phyloP scores from a whole-genome alignment of 2,113 vertebrate genomes.

The Ochotona curzoniae region DNA sequence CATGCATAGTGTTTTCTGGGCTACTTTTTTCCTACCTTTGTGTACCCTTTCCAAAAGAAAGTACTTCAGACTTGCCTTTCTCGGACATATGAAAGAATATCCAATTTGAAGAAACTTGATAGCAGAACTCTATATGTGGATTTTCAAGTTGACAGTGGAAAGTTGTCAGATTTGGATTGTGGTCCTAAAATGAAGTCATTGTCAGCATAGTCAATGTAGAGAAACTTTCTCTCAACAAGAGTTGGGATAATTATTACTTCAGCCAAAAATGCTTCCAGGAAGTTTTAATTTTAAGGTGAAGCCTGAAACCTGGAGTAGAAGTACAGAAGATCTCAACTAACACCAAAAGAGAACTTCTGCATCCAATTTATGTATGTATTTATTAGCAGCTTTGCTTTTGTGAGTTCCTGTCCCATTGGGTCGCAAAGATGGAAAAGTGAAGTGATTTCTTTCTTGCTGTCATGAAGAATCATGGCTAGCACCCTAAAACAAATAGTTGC shows the following conservation, averaged over 20 bases:
- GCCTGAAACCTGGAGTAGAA: not conserved
- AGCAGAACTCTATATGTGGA: not conserved
- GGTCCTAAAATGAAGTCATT: constrained; percentile 43
- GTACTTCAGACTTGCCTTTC: constrained; percentile 40
- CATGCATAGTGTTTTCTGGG: not conserved
- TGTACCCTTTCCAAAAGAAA: constrained; percentile 22
- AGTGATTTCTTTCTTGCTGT: not conserved
- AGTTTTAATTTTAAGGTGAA: constrained; percentile 33
- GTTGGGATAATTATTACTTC: constrained; percentile 22
- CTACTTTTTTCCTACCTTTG: constrained; percentile 12
- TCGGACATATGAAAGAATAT: not conserved
- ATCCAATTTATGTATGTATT: not conserved
- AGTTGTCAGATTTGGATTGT: constrained; percentile 33
- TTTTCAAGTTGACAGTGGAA: constrained; percentile 38
- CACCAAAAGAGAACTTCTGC: not conserved
- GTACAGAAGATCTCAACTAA: not conserved
- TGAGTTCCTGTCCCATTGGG: constrained; percentile 9
- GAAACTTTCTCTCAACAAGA: not conserved
- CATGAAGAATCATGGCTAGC: not conserved
- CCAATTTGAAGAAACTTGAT: constrained; percentile 31
- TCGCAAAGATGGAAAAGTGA: not conserved
- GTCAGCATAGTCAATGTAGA: constrained; percentile 20
- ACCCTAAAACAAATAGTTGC: not conserved
- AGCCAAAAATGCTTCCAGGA: not conserved
- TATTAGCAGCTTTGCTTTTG: constrained; percentile 1